A percentile compares a stretch with the other conserved stretches of the same genome.
Conservation (phyloP, 2,113 vertebrate species). For the Gambusia holbrooki region DNA sequence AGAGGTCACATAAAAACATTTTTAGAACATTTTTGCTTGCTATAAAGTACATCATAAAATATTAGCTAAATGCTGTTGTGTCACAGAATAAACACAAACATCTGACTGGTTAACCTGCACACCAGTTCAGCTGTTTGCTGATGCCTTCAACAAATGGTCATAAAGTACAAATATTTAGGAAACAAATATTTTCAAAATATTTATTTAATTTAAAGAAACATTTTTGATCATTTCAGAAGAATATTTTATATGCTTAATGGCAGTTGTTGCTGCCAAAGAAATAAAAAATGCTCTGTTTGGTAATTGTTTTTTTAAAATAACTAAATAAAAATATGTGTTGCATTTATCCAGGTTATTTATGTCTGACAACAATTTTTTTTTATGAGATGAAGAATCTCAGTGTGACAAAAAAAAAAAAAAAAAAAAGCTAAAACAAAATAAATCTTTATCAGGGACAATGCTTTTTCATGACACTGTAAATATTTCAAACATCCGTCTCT, state of each 20-base stretch:
- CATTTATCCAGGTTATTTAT: not conserved
- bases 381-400: not conserved
- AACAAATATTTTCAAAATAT: no score
- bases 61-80: no score
- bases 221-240: not conserved
- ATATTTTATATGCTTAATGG: not conserved
- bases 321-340: not conserved
- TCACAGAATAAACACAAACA: no score
- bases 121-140: no score
- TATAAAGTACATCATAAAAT: no score
- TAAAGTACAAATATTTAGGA: no score
- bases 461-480: not conserved
- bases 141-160: no score
- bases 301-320: not conserved
- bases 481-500: constrained; percentile 16
- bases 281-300: not conserved
- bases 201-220: no score
- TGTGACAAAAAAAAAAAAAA: not conserved
- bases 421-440: no score
- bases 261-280: not conserved
- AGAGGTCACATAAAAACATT: no score
- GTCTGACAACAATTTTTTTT: not conserved
- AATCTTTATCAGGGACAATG: not conserved
- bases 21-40: no score
- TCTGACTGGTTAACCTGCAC: no score